Base-by-base conservation (phyloP, 2,888 invertebrate genomes). In the Drosophila formosana region DNA sequence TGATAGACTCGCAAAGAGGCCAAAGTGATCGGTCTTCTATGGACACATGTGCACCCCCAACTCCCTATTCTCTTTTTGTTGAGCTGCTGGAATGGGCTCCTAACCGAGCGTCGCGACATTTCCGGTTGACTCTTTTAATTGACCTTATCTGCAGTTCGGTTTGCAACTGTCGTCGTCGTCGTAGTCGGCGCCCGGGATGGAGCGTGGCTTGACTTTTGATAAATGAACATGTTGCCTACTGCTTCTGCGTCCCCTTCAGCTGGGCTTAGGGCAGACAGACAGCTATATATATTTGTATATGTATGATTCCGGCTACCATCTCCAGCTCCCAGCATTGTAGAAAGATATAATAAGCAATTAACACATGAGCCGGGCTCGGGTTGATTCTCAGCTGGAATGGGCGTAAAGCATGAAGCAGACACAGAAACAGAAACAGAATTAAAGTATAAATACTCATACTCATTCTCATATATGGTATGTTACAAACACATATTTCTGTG, bases 111-210 rank as follows among this genome's bases (percentile, higher is more conserved):
- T 86, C 86, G 88, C 87, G 88, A 90, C 90, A 90, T 91, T 90
- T 90, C 90, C 90, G 91, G 90, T 90, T 86, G 90, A 89, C 85
- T 87, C 81, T 84, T 88, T 90, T 90, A 90, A 90, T 90, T 90
- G 89, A 90, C 90, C 90, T 88, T 90, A 82, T 90, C 90, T 86
- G 76, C 77, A 82, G 80, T 75, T 73, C 66, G 78, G 53, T 43
- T 63, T 49, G 49, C 55, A 70, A 56, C 57, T 62, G 72, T 52
- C 61, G 56, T 39, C 65, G 72, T 52, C 61, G 56, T 39, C 65
- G 72, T 52, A 58, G 56, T 39, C 65, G 50, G 78, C 78, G 81
- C 64, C 74, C 65, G 65, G 46, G 56, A 30, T 26, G 72, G 88
- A 82, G 82, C 88, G 88, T 82, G 82, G 82, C 88, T 88, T 88